Percentiles rank a stretch among this genome's conserved stretches.
Evolutionary conservation across 2,113 vertebrate species (phyloP).

Genomic region (Gymnarchus niloticus): DNA sequence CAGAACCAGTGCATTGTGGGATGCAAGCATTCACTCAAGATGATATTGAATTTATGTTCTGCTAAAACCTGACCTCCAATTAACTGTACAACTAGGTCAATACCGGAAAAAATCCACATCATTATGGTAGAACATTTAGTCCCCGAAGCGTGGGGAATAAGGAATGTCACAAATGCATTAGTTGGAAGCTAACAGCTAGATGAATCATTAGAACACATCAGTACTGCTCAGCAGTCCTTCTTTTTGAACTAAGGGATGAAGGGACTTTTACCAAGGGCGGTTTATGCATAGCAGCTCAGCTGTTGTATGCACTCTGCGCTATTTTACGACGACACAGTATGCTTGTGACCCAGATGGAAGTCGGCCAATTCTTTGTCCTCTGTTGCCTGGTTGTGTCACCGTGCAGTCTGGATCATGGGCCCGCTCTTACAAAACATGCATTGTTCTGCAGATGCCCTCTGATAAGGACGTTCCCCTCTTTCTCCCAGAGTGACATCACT

Average conservation of each 20-base stretch:
- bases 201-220: neutral
- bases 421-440: neutral
- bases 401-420: neutral
- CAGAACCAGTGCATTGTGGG: neutral
- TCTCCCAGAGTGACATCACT: neutral
- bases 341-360: neutral
- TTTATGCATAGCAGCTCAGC: neutral
- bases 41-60: neutral
- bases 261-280: neutral
- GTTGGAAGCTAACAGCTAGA: neutral
- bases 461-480: neutral
- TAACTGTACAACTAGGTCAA: neutral
- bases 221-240: neutral
- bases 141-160: neutral
- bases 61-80: neutral
- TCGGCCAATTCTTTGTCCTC: neutral
- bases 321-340: neutral
- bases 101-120: neutral
- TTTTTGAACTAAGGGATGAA: neutral
- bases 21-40: neutral
- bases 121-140: neutral
- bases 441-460: neutral
- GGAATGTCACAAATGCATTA: neutral
- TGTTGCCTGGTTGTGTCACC: neutral
- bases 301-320: neutral